Evolutionary conservation across 2,797 vertebrate species (phyloP).

Genomic region (Rhadinocentrus ornatus): DNA sequence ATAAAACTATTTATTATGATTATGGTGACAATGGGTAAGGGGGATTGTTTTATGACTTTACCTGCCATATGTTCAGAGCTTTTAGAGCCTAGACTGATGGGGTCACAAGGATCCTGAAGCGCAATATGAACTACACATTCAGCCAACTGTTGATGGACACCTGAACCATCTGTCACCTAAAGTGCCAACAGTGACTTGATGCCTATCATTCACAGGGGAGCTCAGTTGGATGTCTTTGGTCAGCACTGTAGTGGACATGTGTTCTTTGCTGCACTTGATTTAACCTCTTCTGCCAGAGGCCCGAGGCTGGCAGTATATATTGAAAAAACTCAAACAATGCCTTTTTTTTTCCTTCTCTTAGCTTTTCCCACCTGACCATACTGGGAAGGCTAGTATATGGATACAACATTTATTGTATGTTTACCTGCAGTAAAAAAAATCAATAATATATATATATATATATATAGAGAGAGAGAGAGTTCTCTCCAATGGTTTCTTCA

Average conservation of each 20-base stretch:
- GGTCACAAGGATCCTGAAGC: conserved; percentile 15
- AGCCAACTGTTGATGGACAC: conserved; percentile 35
- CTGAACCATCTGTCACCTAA: conserved; percentile 51
- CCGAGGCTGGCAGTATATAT: too few species aligned
- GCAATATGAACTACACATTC: conserved; percentile 19
- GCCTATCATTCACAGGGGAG: conserved; percentile 24
- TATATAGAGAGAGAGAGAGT: too few species aligned
- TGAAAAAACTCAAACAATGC: too few species aligned
- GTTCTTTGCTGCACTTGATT: background rate
- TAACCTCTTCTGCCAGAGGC: background rate
- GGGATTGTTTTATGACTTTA: background rate
- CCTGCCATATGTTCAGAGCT: background rate
- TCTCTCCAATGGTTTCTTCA: too few species aligned
- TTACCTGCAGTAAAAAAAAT: too few species aligned
- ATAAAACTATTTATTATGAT: too few species aligned
- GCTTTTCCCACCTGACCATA: too few species aligned
- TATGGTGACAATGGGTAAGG: background rate
- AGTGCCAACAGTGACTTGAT: conserved; percentile 11
- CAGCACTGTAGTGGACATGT: background rate
- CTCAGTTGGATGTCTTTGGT: conserved; percentile 5
- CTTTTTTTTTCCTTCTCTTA: too few species aligned
- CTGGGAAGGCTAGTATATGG: too few species aligned
- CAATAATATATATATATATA: too few species aligned
- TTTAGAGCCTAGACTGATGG: conserved; percentile 34
- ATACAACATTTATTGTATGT: too few species aligned